Conservation (phyloP, 64 coral and sea anemone genomes). For the Catalaphyllia jardinei region DNA sequence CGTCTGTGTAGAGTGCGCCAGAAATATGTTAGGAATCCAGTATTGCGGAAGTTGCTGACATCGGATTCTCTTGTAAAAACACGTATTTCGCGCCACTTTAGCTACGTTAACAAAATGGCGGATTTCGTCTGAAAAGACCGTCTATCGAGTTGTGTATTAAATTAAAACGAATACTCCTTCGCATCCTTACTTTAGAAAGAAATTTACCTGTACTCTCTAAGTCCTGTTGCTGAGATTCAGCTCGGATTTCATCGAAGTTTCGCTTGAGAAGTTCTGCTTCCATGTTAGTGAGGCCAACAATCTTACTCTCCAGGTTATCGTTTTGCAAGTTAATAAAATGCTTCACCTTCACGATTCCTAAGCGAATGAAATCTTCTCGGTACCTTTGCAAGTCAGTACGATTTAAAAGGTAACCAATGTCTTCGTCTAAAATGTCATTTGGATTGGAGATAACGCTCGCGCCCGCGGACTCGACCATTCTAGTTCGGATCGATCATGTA, state of each 20-base stretch:
- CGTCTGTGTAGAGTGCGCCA: neutral
- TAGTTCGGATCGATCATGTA: neutral
- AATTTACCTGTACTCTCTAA: neutral
- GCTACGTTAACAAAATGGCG: neutral
- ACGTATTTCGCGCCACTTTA: neutral
- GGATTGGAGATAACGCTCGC: neutral
- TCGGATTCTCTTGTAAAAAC: neutral
- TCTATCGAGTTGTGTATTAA: conserved; percentile 4
- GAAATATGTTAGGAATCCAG: neutral
- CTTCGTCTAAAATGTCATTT: neutral
- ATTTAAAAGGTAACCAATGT: neutral
- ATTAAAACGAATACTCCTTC: neutral
- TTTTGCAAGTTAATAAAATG: neutral
- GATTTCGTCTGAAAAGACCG: neutral
- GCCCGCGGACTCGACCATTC: neutral
- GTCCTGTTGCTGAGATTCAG: neutral
- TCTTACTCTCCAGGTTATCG: neutral
- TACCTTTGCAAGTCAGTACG: neutral
- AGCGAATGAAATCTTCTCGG: neutral
- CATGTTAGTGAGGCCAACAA: neutral
- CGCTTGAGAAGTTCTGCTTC: neutral
- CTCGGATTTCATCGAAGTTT: neutral
- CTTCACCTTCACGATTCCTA: neutral
- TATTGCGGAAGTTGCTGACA: neutral
- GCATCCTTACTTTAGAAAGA: neutral